Evolutionary conservation across 2,888 invertebrate species (phyloP).

Genomic region (Amblyjoppa proteus): DNA sequence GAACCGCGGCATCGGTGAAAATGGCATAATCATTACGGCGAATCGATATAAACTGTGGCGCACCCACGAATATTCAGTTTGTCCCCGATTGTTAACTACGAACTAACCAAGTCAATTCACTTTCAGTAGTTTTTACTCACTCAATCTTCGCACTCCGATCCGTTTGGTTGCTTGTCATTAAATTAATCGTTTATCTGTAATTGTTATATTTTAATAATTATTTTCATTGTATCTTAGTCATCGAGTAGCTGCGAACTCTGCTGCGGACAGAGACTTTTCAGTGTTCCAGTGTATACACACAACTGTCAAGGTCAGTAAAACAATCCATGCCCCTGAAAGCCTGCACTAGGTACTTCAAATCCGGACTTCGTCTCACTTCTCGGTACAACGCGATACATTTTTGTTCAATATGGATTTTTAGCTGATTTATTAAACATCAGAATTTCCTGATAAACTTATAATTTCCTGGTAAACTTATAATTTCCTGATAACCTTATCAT

Average conservation of each 20-base stretch:
- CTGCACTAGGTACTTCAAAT: no score
- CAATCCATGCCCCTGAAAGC: no score
- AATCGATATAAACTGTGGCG: constrained; percentile 75
- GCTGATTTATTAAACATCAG: no score
- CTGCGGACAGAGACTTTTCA: constrained; percentile 11
- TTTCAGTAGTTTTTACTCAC: background rate
- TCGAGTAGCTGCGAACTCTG: constrained; percentile 11
- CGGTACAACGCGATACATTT: no score
- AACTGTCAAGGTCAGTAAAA: constrained; percentile 32
- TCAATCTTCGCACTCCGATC: constrained; percentile 14
- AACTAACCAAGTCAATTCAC: constrained; percentile 86
- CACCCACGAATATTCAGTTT: constrained; percentile 72
- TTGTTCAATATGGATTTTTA: no score
- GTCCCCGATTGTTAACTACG: constrained; percentile 77
- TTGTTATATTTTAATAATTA: constrained; percentile 11
- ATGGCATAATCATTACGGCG: constrained; percentile 68
- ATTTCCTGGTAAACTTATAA: no score
- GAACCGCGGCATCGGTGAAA: constrained; percentile 43
- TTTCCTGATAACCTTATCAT: no score
- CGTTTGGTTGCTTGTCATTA: constrained; percentile 29
- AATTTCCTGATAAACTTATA: no score
- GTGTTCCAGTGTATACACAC: constrained; percentile 43
- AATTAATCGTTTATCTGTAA: background rate
- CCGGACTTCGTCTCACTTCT: no score
- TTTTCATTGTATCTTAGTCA: background rate